Percentiles rank a stretch among this genome's conserved stretches.
phyloP scores from a whole-genome alignment of 1,140 invertebrate species.

The Drosophila leontia region DNA sequence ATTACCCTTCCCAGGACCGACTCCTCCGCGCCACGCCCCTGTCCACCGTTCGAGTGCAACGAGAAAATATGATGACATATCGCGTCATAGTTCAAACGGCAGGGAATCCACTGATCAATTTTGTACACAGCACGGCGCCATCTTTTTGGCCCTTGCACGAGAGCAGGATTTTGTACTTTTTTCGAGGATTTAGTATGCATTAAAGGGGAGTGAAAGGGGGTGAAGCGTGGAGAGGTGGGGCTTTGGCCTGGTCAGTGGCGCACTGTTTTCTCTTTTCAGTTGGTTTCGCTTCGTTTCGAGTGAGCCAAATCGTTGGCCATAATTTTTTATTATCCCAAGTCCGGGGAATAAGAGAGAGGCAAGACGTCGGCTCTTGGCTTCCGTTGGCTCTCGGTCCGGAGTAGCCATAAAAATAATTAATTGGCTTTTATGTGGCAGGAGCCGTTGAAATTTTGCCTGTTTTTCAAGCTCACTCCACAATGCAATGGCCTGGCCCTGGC shows the following conservation, averaged over 20 bases:
- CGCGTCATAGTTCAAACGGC: slow-evolving; percentile 85
- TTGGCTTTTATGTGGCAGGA: slow-evolving; percentile 81
- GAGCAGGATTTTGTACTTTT: slow-evolving; percentile 36
- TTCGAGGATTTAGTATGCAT: slow-evolving; percentile 42
- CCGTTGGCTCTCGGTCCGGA: slow-evolving; percentile 59
- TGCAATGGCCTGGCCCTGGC: background rate
- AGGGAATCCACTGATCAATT: slow-evolving; percentile 85
- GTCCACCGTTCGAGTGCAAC: slow-evolving; percentile 41
- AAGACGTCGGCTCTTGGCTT: slow-evolving; percentile 54
- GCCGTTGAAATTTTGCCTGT: slow-evolving; percentile 74
- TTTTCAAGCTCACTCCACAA: slow-evolving; percentile 22
- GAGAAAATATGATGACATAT: slow-evolving; percentile 85
- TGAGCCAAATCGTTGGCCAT: slow-evolving; percentile 79
- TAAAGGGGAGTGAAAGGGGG: slow-evolving; percentile 14
- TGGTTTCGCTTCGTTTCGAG: slow-evolving; percentile 51
- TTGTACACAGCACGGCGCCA: slow-evolving; percentile 85
- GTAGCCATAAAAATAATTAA: slow-evolving; percentile 82
- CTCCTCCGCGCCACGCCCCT: slow-evolving; percentile 12
- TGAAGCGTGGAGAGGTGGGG: background rate
- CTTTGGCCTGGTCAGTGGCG: slow-evolving; percentile 66
- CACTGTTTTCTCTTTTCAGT: slow-evolving; percentile 29
- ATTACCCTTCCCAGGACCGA: slow-evolving; percentile 8
- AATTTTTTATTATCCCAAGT: slow-evolving; percentile 77
- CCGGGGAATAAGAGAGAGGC: slow-evolving; percentile 6
- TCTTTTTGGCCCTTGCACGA: slow-evolving; percentile 73